Conservation (phyloP, 35 echinoderm and acorn worm genomes). For the Acanthaster planci region DNA sequence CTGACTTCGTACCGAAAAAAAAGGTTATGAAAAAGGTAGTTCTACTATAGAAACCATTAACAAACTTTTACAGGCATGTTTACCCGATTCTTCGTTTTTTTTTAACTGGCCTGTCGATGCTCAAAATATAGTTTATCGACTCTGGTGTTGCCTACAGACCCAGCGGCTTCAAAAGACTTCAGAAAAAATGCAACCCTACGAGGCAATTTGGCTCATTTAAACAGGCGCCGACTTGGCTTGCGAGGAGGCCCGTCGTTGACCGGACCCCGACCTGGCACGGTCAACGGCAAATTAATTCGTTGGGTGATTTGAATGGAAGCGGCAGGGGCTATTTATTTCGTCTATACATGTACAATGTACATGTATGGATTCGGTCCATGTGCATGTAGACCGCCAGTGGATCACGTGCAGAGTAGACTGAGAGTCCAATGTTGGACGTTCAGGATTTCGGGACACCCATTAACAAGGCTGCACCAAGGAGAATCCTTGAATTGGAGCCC, state of each 20-base stretch:
- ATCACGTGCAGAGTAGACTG: too few species aligned
- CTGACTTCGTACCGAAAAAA: neutral
- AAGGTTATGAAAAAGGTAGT: neutral
- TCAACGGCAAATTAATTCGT: slow-evolving; percentile 37
- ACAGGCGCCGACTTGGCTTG: slow-evolving; percentile 20
- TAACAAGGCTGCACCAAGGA: neutral
- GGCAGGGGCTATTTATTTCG: slow-evolving; percentile 4
- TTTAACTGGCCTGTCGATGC: neutral
- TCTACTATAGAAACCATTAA: too few species aligned
- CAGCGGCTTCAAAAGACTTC: neutral
- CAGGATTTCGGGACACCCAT: slow-evolving; percentile 11
- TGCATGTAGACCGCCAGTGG: too few species aligned
- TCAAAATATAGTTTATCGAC: neutral
- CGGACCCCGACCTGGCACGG: slow-evolving; percentile 48
- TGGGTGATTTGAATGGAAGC: slow-evolving; percentile 22
- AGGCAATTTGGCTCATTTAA: slow-evolving; percentile 39
- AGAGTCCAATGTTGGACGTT: neutral
- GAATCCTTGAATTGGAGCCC: slow-evolving; percentile 23
- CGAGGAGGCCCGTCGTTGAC: slow-evolving; percentile 19
- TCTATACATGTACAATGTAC: slow-evolving; percentile 10
- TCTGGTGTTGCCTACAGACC: neutral
- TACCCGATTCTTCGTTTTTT: neutral
- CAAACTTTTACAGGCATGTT: neutral
- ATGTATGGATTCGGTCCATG: neutral
- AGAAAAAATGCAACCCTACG: slow-evolving; percentile 24